Base-by-base conservation (phyloP, 2,797 vertebrate species). In the Chloroceryle amazona region DNA sequence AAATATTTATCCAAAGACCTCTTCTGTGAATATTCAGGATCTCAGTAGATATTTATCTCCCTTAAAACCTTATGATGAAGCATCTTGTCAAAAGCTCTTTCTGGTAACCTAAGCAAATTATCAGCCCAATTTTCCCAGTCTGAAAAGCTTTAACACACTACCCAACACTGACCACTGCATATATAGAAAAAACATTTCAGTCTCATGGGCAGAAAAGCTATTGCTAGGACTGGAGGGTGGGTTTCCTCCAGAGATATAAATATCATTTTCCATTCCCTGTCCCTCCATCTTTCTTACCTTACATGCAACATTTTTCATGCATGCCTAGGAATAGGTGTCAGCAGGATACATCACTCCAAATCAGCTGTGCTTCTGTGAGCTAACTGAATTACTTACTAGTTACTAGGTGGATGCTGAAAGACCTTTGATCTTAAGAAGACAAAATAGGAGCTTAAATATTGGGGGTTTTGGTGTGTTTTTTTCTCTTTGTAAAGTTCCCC, bases 291-390 rank as follows among this genome's bases (percentile, higher is more conserved):
- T 52, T 65, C 21, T 75, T 81, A 51, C 93, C 94, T 83, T 41
- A 47, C 8, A 54, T 62, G 68, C 78, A 75, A 6, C 35, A 60
- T 62, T 95, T 81, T 84, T 65, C 81, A 95, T 96, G 96, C 96
- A 94, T 96, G 86, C 93, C 91, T 91, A 4, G 93, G 87, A 86
- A 60, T 4, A 51, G 75, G 65, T 81, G 89, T 93, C 96, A 97
- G 95, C 93, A 94, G 89, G 71, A 91, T 22, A 51, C 87, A 92
- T 88, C 94, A 81, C 79, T 68, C 68, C 84, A 11, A 60, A 95
- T 74, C 96, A 95, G 81, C 86, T 72, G 81, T 61, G 89, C 17
- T 75, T 15, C 89, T 73, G 6, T 20, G 79, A 94, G 73, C n/a
- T 58, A 57, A 14, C 81, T 92, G 93, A 51, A 83, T 90, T 89